Base-by-base conservation (phyloP, 2,113 vertebrate genomes). In the Pygoscelis antarcticus region DNA sequence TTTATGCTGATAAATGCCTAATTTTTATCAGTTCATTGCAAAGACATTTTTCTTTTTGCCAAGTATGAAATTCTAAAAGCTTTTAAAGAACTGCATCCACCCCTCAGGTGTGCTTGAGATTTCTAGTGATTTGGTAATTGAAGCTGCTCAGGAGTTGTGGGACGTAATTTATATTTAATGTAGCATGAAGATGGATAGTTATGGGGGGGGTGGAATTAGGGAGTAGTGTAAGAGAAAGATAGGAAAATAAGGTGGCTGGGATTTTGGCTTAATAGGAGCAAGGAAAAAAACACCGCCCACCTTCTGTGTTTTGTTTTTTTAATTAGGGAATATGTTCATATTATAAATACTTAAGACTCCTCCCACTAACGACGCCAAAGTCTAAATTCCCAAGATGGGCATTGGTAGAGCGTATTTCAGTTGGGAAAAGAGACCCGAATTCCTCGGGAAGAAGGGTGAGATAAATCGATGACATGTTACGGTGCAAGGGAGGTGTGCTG, bases 21-120 rank as follows among this genome's bases (percentile, higher is more conserved):
- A 70, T 90, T 95, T 87, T 47, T 27, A 60, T 64, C 85, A 60
- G 32, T 46, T 58, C 14, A 4, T 49, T 38, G 68, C 65, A 75
- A 96, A 93, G 83, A 34, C n/a, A 5, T 65, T 92, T 92, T 83
- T 92, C 82, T 83, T 80, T 83, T 83, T 74, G 76, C 71, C 79
- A 55, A 3, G 32, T 23, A n/a, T 21, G 87, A 79, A 76, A 83
- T 85, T 34, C 47, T 29, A 46, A 30, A 64, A 71, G 49, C 90
- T 86, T 81, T 86, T 74, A 58, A 70, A 58, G 69, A 87, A 40
- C n/a, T 11, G 7, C 29, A 72, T 74, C 71, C 68, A 52, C 6
- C 82, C 51, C 64, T 78, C 83, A 74, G 85, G 85, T 88, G 85
- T 55, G 54, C 76, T 51, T 34, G 64, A 86, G 85, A 34, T 61